A percentile compares a stretch with the other conserved stretches of the same genome.
phyloP scores from a whole-genome alignment of 2,113 vertebrate species.

The Pagrus major region DNA sequence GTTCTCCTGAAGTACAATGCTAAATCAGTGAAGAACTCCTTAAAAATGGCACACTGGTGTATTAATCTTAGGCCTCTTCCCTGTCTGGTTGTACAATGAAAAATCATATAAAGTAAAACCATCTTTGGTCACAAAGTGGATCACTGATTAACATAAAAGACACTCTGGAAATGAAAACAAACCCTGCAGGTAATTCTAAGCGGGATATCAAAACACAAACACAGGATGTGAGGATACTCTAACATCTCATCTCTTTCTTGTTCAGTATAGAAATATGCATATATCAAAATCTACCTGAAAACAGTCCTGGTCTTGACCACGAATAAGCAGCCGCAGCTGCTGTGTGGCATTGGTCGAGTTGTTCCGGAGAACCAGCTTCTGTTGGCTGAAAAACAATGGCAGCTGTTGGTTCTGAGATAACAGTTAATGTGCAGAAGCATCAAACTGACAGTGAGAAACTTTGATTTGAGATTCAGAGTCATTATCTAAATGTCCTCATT shows the following conservation, averaged over 20 bases:
- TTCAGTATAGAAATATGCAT: neutral
- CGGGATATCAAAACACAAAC: neutral
- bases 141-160: neutral
- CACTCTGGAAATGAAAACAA: neutral
- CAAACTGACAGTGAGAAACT: neutral
- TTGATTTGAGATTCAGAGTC: neutral
- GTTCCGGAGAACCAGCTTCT: conserved; percentile 93
- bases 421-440: neutral
- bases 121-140: neutral
- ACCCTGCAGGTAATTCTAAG: neutral
- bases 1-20: too few relatives aligned
- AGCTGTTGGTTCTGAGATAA: neutral
- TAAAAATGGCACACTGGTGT: neutral
- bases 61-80: neutral
- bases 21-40: neutral
- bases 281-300: conserved; percentile 88
- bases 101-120: neutral
- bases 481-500: neutral
- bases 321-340: conserved; percentile 91
- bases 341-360: conserved; percentile 86
- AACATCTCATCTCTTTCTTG: neutral
- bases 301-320: conserved; percentile 96
- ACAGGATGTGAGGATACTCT: neutral
- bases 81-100: neutral
- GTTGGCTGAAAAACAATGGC: conserved; percentile 84